These are phyloP conservation scores for Tipula confusa DNA, from an alignment of 2,888 invertebrate genomes.

Conservation along the genomic window DNA sequence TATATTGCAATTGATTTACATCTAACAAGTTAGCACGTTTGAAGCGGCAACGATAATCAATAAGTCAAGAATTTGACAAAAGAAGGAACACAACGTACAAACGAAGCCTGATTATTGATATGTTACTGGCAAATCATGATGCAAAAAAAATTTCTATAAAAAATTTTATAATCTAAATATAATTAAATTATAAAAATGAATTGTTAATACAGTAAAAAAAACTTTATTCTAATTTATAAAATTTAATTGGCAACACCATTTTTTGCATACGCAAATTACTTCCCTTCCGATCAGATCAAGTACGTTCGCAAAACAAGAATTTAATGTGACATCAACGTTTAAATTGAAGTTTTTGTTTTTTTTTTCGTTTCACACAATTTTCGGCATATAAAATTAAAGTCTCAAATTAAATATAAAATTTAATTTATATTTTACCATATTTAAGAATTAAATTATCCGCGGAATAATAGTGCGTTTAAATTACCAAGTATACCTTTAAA, in stretches of 20 bases:
- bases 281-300: neutral
- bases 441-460: neutral
- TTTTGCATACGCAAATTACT: neutral
- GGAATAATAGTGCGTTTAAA: neutral
- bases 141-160: neutral
- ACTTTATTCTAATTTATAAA: too few species aligned
- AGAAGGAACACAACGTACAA: too few species aligned
- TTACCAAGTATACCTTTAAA: neutral
- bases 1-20: too few species aligned
- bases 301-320: neutral
- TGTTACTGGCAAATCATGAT: neutral
- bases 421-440: neutral
- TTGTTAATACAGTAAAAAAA: neutral
- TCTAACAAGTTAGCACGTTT: too few species aligned
- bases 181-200: neutral
- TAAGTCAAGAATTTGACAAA: too few species aligned
- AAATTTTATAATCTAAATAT: neutral
- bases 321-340: neutral
- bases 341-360: neutral
- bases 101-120: too few species aligned
- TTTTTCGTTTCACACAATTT: neutral
- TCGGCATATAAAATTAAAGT: neutral
- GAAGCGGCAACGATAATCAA: too few species aligned
- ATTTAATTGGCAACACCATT: neutral
- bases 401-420: neutral